Base-by-base conservation (phyloP, 2,888 invertebrate species). In the Apodemia mormo region DNA sequence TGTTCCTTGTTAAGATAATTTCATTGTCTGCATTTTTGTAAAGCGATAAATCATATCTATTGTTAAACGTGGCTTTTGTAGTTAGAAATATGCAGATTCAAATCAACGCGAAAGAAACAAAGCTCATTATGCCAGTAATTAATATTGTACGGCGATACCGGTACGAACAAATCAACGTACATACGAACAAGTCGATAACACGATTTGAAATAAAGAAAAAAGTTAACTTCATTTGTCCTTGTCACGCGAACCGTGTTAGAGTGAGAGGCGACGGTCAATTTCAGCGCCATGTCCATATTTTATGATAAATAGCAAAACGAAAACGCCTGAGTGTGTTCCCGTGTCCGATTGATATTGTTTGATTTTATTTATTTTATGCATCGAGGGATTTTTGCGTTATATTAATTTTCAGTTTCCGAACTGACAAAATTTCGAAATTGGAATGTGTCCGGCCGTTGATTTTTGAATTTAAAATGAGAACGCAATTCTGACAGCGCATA, bases 281-380 rank as follows among this genome's bases (percentile, higher is more conserved):
- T 87, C 80, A 84, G 79, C 80, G 78, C 80, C 74, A 76, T 80
- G 82, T 84, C 82, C 82, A 85, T 85, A 85, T 88, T 89, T 89
- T 88, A 90, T 89, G 88, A 89, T 89, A 90, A 89, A 90, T 89
- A 89, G 86, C 85, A 81, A 84, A 86, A 82, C 80, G 81, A 81
- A 84, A 79, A 77, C 80, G 81, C 77, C 78, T 83, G 85, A 89
- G 89, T 87, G 89, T 87, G 83, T 90, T 90, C 84, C 78, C 88
- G 81, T 89, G 89, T 90, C 83, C 83, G 84, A 89, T 89, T 89
- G 87, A 88, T 87, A 88, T 88, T 89, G 87, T 88, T 86, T 85
- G 82, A 80, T 83, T 86, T 85, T 85, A 89, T 89, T 90, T 86
- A 85, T 86, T 88, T 88, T 83, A 84, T 86, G 85, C 85, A 84